Conservation (phyloP, 2,888 invertebrate genomes). For the Bombylius discolor region DNA sequence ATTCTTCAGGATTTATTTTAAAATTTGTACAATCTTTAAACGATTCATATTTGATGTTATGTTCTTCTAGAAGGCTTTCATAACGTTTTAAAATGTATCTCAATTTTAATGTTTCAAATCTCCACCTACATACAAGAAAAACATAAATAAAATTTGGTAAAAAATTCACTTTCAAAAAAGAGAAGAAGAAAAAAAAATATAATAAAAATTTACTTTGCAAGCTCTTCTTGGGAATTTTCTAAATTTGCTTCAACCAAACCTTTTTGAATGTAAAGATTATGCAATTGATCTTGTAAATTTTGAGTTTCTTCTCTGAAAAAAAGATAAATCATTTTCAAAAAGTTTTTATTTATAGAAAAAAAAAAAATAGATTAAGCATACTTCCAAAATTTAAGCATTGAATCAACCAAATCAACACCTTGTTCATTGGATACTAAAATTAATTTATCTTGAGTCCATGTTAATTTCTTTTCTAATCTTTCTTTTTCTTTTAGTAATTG, state of each 20-base stretch:
- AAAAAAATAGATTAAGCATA: conserved; percentile 21
- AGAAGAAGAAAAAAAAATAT: not conserved
- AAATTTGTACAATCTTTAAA: conserved; percentile 23
- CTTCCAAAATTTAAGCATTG: conserved; percentile 35
- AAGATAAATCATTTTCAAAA: not conserved
- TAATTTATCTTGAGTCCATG: conserved; percentile 25
- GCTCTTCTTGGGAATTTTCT: conserved; percentile 27
- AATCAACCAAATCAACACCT: conserved; percentile 31
- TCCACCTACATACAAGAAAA: conserved; percentile 26
- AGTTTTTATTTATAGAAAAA: not conserved
- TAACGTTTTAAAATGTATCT: conserved; percentile 31
- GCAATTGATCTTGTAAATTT: conserved; percentile 29
- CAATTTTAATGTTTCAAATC: conserved; percentile 32
- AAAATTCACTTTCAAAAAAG: not conserved
- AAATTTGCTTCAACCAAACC: conserved; percentile 28
- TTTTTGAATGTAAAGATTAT: conserved; percentile 28
- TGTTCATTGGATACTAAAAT: conserved; percentile 27
- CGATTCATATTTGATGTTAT: conserved; percentile 27
- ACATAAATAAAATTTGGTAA: not conserved
- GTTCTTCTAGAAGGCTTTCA: conserved; percentile 28
- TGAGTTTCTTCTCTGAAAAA: conserved; percentile 29
- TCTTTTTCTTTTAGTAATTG: conserved; percentile 27
- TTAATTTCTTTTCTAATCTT: conserved; percentile 25
- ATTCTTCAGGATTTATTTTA: conserved; percentile 20
- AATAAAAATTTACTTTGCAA: conserved; percentile 25